phyloP scores from a whole-genome alignment of 37 sponge, comb jelly and placozoan genomes.

The Hormiphora californensis region DNA sequence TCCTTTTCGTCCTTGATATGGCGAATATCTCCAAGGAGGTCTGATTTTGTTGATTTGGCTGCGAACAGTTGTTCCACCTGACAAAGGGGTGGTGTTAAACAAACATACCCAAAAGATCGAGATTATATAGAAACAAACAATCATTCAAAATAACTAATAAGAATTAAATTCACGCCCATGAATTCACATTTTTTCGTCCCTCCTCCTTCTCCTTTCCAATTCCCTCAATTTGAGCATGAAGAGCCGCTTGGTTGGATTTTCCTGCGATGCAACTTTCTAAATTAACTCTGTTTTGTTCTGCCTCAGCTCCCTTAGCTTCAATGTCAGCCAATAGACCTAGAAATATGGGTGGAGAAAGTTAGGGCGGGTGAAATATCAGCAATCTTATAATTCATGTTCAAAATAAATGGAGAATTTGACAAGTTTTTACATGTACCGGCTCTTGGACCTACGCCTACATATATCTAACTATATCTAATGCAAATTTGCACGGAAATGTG shows the following conservation, averaged over 20 bases:
- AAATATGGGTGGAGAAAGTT: not conserved
- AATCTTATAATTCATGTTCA: too few relatives aligned
- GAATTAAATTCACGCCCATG: too few relatives aligned
- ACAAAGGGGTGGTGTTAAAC: not conserved
- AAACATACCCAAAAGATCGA: too few relatives aligned
- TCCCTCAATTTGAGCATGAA: not conserved
- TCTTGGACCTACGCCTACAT: too few relatives aligned
- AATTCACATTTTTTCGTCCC: too few relatives aligned
- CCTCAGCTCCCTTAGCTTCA: not conserved
- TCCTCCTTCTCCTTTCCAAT: slow-evolving; percentile 14
- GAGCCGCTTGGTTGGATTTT: not conserved
- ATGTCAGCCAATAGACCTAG: not conserved
- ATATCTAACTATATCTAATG: too few relatives aligned
- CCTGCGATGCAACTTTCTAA: not conserved
- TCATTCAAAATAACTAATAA: too few relatives aligned
- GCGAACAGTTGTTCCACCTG: not conserved
- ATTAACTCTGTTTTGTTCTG: not conserved
- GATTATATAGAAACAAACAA: too few relatives aligned
- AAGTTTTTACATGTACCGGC: too few relatives aligned
- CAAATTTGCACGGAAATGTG: too few relatives aligned
- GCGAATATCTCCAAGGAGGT: not conserved
- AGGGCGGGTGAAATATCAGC: too few relatives aligned
- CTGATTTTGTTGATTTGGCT: not conserved
- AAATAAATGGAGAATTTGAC: too few relatives aligned
- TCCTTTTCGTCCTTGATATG: slow-evolving; percentile 1